Conservation (phyloP, 2,797 vertebrate species). For the Smutsia temminckii region DNA sequence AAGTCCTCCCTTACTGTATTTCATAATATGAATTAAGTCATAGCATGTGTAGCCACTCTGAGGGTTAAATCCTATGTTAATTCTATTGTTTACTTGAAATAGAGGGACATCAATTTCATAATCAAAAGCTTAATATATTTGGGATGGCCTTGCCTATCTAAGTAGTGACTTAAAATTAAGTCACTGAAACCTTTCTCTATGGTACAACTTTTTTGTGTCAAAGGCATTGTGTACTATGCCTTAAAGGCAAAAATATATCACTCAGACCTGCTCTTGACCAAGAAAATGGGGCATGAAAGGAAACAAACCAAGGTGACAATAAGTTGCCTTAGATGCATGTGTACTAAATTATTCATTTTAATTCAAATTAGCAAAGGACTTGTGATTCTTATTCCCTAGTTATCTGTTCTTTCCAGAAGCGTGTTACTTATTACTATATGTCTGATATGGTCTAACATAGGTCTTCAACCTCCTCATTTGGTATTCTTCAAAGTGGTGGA, state of each 20-base stretch:
- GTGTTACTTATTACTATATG: neutral
- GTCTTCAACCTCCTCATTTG: neutral
- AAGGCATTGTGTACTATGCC: neutral
- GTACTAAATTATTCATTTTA: conserved; percentile 37
- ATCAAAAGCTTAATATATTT: conserved; percentile 52
- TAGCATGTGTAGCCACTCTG: conserved; percentile 42
- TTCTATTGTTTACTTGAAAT: conserved; percentile 63
- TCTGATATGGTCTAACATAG: neutral
- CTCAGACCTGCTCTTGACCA: conserved; percentile 18
- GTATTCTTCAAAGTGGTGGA: neutral
- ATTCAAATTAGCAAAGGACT: conserved; percentile 43
- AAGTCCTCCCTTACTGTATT: conserved; percentile 64
- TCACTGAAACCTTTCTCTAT: conserved; percentile 23
- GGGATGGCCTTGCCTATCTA: conserved; percentile 31
- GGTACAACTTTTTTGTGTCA: conserved; percentile 40
- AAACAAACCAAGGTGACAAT: conserved; percentile 23
- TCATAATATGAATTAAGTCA: conserved; percentile 63
- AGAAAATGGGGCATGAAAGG: conserved; percentile 51
- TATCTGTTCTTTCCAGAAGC: conserved; percentile 34
- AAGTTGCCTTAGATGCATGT: neutral
- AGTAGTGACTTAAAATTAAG: conserved; percentile 41
- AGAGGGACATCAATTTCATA: conserved; percentile 40
- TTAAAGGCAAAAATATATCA: conserved; percentile 44
- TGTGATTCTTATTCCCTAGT: neutral
- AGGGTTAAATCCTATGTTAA: conserved; percentile 56